These are phyloP conservation scores for Sander vitreus DNA, from an alignment of 2,113 vertebrate species.

Conservation along the genomic window DNA sequence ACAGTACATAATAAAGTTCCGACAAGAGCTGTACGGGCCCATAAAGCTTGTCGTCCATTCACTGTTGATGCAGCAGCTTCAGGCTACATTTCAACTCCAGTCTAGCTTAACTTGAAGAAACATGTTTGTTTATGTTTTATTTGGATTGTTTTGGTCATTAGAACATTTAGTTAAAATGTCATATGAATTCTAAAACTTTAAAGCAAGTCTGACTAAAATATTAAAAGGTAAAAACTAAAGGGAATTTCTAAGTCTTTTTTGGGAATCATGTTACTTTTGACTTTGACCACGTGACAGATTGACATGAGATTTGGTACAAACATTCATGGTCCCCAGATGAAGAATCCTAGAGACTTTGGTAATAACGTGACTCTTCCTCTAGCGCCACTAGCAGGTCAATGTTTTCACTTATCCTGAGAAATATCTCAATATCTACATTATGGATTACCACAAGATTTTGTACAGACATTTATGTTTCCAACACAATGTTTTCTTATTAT, in stretches of 20 bases:
- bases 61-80: slow-evolving; percentile 22
- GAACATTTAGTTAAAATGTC: background rate
- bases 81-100: slow-evolving; percentile 21
- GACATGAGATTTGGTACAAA: background rate
- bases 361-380: background rate
- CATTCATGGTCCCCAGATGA: background rate
- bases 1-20: slow-evolving; percentile 55
- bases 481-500: background rate
- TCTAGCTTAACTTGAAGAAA: slow-evolving; percentile 5
- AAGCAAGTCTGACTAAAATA: slow-evolving; percentile 14
- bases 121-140: slow-evolving; percentile 25
- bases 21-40: slow-evolving; percentile 7
- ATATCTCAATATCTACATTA: background rate
- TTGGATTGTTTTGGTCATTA: slow-evolving; percentile 18
- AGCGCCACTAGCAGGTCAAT: background rate
- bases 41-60: slow-evolving; percentile 52
- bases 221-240: slow-evolving; percentile 31
- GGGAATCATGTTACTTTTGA: background rate
- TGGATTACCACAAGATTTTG: background rate
- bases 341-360: background rate
- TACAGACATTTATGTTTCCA: background rate
- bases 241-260: slow-evolving; percentile 2
- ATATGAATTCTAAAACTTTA: background rate
- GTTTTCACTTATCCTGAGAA: background rate
- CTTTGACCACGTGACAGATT: background rate